Conservation (phyloP, 2,113 vertebrate species). For the Sarotherodon lohbergeri region DNA sequence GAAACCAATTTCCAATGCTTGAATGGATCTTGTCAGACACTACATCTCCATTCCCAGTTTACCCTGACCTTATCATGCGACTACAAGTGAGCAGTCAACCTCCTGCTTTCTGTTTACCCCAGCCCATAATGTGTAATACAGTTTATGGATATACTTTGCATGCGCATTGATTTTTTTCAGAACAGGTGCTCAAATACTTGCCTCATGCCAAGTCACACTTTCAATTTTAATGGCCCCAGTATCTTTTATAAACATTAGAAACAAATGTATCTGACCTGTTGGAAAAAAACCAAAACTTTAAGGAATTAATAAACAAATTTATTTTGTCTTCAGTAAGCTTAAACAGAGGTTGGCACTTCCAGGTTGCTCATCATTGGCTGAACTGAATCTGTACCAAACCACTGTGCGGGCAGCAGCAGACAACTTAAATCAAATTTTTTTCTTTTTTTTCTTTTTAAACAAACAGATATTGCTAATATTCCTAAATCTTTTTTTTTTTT, state of each 20-base stretch:
- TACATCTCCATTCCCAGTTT: not conserved
- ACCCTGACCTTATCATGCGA: not conserved
- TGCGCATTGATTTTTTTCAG: not conserved
- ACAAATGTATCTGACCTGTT: not conserved
- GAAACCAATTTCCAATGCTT: not conserved
- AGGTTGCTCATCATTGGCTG: not conserved
- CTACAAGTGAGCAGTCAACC: not conserved
- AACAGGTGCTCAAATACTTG: not conserved
- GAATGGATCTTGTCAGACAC: not conserved
- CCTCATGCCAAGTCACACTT: not conserved
- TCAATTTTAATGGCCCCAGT: not conserved
- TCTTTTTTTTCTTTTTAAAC: not conserved
- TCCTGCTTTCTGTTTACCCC: not conserved
- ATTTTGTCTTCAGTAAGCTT: not conserved
- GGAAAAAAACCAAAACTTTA: not conserved
- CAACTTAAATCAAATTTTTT: not conserved
- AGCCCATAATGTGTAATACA: not conserved
- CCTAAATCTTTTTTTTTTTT: not conserved
- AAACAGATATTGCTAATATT: conserved; percentile 1
- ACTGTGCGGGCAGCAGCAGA: not conserved
- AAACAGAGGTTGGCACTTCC: not conserved
- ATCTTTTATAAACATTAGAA: not conserved
- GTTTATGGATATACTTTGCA: not conserved
- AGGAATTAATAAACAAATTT: not conserved
- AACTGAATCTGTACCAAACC: not conserved